These are phyloP conservation scores for Trilocha varians DNA, from an alignment of 2,888 invertebrate species.

Conservation along the genomic window DNA sequence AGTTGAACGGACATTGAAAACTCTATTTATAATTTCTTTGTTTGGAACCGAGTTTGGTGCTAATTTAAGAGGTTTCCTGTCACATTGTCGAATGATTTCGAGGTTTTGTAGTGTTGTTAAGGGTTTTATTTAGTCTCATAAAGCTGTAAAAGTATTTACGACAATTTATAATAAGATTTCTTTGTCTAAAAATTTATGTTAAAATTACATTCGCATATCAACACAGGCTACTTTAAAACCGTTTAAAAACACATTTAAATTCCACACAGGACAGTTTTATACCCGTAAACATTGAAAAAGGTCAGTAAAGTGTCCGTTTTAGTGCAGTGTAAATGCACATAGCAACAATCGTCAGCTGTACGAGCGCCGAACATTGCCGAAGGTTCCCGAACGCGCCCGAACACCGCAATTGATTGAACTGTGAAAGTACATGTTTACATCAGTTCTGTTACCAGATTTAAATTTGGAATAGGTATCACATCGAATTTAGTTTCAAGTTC, in stretches of 20 bases:
- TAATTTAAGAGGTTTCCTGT: constrained; percentile 5
- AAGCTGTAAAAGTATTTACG: no score
- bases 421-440: constrained; percentile 4
- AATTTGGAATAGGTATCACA: no score
- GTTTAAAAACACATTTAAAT: not conserved
- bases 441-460: constrained; percentile 4
- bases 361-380: constrained; percentile 35
- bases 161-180: no score
- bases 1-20: constrained; percentile 42
- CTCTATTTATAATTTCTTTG: constrained; percentile 32
- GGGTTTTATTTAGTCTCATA: no score
- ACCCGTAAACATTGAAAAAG: not conserved
- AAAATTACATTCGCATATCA: no score
- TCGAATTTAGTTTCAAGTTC: no score
- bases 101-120: not conserved
- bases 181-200: no score
- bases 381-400: constrained; percentile 27
- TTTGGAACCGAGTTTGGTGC: constrained; percentile 15
- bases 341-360: constrained; percentile 69
- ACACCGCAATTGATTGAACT: constrained; percentile 39
- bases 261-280: no score
- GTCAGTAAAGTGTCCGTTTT: constrained; percentile 31
- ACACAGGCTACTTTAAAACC: no score
- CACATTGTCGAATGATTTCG: not conserved
- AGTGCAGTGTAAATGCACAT: constrained; percentile 43